Percentiles rank a stretch among this genome's conserved stretches.
phyloP scores from a whole-genome alignment of 2,888 invertebrate genomes.

The Tribolium freemani region DNA sequence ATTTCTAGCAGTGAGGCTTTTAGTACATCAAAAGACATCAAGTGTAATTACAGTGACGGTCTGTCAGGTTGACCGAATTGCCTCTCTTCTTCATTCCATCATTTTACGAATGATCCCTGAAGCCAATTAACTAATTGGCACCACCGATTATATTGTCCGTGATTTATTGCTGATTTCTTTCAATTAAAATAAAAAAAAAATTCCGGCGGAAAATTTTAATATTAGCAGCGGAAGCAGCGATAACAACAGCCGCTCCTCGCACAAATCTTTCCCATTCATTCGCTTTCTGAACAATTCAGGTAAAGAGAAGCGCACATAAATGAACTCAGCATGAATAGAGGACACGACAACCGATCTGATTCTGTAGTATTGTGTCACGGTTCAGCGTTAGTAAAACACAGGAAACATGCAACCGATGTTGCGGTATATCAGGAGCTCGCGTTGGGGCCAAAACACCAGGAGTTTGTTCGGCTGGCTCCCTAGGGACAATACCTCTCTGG shows the following conservation, averaged over 20 bases:
- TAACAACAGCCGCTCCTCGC: slow-evolving; percentile 1
- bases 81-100: slow-evolving; percentile 16
- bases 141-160: background rate
- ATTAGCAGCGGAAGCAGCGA: background rate
- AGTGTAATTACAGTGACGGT: slow-evolving; percentile 29
- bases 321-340: slow-evolving; percentile 24
- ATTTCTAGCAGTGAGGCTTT: slow-evolving; percentile 31
- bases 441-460: slow-evolving; percentile 3
- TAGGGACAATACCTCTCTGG: slow-evolving; percentile 42
- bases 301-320: slow-evolving; percentile 16
- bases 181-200: background rate
- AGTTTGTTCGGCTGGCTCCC: slow-evolving; percentile 23
- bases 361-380: slow-evolving; percentile 20
- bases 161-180: background rate
- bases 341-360: slow-evolving; percentile 34
- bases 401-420: slow-evolving; percentile 22
- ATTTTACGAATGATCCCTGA: slow-evolving; percentile 9
- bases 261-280: slow-evolving; percentile 13
- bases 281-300: slow-evolving; percentile 18
- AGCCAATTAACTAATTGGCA: slow-evolving; percentile 26
- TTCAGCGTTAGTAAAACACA: slow-evolving; percentile 9
- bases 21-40: slow-evolving; percentile 40
- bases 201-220: slow-evolving; percentile 6
- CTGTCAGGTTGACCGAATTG: slow-evolving; percentile 24
- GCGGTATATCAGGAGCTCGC: slow-evolving; percentile 12